Percentiles rank a stretch among this genome's conserved stretches.
These are phyloP conservation scores for Boleophthalmus pectinirostris DNA, from an alignment of 2,113 vertebrate genomes.

Conservation along the genomic window DNA sequence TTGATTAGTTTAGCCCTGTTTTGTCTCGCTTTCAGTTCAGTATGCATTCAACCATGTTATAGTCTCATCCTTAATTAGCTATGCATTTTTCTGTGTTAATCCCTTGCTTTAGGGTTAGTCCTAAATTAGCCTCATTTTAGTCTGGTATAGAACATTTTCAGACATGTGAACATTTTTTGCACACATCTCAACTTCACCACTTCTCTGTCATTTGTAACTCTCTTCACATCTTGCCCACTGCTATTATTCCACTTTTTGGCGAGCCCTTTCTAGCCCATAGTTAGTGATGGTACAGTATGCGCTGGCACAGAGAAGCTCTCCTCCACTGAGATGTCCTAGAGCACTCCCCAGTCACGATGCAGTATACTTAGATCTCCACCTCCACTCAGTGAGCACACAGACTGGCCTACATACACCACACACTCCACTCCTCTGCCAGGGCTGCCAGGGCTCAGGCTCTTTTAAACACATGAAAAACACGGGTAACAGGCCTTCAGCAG, in stretches of 20 bases:
- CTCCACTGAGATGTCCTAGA: slow-evolving; percentile 64
- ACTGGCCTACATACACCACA: slow-evolving; percentile 69
- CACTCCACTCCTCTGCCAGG: slow-evolving; percentile 44
- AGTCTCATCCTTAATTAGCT: not conserved
- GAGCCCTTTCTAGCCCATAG: slow-evolving; percentile 55
- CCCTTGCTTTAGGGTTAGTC: not conserved
- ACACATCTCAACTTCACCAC: not conserved
- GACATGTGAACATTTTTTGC: not conserved
- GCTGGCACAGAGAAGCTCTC: slow-evolving; percentile 49
- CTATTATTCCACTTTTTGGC: slow-evolving; percentile 61
- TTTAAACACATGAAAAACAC: slow-evolving; percentile 23
- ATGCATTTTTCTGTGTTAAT: not conserved
- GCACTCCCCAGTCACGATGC: slow-evolving; percentile 68
- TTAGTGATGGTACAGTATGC: slow-evolving; percentile 33
- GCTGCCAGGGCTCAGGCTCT: slow-evolving; percentile 37
- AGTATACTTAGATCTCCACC: slow-evolving; percentile 76
- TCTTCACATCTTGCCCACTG: slow-evolving; percentile 47
- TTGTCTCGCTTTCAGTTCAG: not conserved
- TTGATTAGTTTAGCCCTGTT: not conserved
- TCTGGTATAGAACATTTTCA: not conserved
- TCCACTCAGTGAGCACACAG: slow-evolving; percentile 69
- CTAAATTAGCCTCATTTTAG: slow-evolving; percentile 1
- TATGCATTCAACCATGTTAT: not conserved
- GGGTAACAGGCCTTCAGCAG: not conserved
- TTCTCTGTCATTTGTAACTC: not conserved